Evolutionary conservation across 2,797 vertebrate genomes (phyloP), one percentile per base, ranked within the genome.

Genomic region (Lacerta viridis): DNA sequence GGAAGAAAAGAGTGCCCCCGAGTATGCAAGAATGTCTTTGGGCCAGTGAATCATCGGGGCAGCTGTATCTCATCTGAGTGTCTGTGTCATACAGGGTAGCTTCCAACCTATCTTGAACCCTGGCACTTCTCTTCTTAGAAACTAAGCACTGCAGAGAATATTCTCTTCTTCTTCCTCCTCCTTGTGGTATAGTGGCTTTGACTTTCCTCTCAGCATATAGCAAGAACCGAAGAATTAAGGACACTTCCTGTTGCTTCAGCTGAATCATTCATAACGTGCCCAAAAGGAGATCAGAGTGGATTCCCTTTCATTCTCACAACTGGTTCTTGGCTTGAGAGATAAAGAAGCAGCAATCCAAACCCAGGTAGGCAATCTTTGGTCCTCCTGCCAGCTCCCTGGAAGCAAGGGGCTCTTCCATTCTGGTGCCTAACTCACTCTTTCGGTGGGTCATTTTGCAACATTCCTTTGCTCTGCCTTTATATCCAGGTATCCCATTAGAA

Each of bases 231-330:
- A 69, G 66, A 86, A 64, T 41, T 46, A 90, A 71, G 75, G 72
- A 89, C 69, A 69, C 72, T 78, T 89, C 88, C 88, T 90, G 80
- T 76, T 43, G 27, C 29, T 85, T 76, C 74, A 59, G 20, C 80
- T 86, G 80, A 90, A 86, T 86, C 74, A 77, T 85, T 68, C 43
- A 68, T 13, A 43, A 33, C 39, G 13, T 39, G 25, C 59, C 41
- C 80, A 59, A 50, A 75, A 27, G 59, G 69, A 75, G 25, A 74
- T 69, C 43, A 50, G 23, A 6, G 41, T 41, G 33, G 41, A 75
- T 81, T 41, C 78, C 25, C 87, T 41, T 80, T 43, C 33, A 8
- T 5, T 82, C 79, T 77, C 72, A 41, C 61, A 83, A 68, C 27
- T n/a, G 3, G 13, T 55, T 50, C 25, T 18, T 61, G 36, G 13